A percentile compares a stretch with the other conserved stretches of the same genome.
These are phyloP conservation scores for Sylvietta virens DNA, from an alignment of 2,113 vertebrate species.

Conservation along the genomic window DNA sequence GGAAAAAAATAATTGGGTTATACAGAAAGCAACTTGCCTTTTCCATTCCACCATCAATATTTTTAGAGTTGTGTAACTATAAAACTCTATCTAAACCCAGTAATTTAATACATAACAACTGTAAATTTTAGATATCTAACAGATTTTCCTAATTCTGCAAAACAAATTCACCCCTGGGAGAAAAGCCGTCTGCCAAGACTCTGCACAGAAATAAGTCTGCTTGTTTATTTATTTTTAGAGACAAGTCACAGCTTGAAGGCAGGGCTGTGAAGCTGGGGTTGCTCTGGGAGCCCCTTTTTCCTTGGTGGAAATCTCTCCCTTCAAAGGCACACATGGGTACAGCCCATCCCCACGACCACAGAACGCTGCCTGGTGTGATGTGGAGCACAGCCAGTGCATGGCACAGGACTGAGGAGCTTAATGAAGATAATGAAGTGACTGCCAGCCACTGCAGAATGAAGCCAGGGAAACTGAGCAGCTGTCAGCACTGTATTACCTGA, in stretches of 20 bases:
- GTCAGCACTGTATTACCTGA: not conserved
- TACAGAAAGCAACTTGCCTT: not conserved
- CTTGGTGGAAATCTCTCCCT: not conserved
- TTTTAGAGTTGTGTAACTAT: not conserved
- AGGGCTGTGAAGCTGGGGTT: not conserved
- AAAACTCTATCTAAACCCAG: not conserved
- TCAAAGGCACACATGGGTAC: not conserved
- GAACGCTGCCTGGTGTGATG: rapidly evolving
- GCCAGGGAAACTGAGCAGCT: not conserved
- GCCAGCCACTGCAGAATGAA: not conserved
- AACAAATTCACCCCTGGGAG: not conserved
- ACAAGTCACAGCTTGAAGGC: not conserved
- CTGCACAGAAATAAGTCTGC: not conserved
- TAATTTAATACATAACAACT: not conserved
- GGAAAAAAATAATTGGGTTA: not conserved
- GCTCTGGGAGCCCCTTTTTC: not conserved
- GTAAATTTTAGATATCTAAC: not conserved
- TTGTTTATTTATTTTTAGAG: not conserved
- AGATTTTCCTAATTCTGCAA: not conserved
- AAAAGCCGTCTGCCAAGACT: not conserved
- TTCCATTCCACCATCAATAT: not conserved
- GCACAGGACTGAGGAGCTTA: not conserved
- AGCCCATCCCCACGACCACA: not conserved
- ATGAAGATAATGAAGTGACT: not conserved
- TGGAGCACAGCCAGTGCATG: rapidly evolving